phyloP scores from a whole-genome alignment of 2,888 invertebrate species.

The Amphipoea oculea region DNA sequence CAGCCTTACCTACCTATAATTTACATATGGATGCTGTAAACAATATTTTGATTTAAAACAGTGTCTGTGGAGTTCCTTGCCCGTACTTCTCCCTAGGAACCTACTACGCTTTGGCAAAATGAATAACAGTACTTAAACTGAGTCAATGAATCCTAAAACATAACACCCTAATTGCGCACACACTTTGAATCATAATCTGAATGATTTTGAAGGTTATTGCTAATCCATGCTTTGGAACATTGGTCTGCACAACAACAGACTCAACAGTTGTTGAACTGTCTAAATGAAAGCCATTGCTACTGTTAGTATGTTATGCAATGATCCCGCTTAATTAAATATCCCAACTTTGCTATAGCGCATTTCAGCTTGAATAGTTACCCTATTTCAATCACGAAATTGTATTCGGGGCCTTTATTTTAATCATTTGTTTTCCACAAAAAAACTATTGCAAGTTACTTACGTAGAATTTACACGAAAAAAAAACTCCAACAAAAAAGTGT shows the following conservation, averaged over 20 bases:
- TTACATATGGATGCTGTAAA: too few relatives aligned
- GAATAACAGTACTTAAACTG: not conserved
- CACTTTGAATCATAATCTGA: not conserved
- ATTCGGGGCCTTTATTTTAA: not conserved
- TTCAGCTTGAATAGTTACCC: not conserved
- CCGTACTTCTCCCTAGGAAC: too few relatives aligned
- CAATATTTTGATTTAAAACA: too few relatives aligned
- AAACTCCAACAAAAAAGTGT: constrained; percentile 52
- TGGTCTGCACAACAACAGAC: not conserved
- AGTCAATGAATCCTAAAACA: not conserved
- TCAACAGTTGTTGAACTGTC: not conserved
- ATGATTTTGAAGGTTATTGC: not conserved
- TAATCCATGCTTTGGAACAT: not conserved
- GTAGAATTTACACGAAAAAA: not conserved
- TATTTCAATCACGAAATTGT: not conserved
- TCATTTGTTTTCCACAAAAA: not conserved
- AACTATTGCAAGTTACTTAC: not conserved
- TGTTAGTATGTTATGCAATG: not conserved
- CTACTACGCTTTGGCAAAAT: not conserved
- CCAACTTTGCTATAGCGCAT: not conserved
- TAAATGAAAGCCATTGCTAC: not conserved
- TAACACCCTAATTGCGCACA: not conserved
- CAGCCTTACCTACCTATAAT: too few relatives aligned
- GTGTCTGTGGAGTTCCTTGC: too few relatives aligned
- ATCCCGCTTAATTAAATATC: not conserved